A percentile compares a stretch with the other conserved stretches of the same genome.
Conservation (phyloP, 35 echinoderm and acorn worm genomes). For the Anneissia japonica region DNA sequence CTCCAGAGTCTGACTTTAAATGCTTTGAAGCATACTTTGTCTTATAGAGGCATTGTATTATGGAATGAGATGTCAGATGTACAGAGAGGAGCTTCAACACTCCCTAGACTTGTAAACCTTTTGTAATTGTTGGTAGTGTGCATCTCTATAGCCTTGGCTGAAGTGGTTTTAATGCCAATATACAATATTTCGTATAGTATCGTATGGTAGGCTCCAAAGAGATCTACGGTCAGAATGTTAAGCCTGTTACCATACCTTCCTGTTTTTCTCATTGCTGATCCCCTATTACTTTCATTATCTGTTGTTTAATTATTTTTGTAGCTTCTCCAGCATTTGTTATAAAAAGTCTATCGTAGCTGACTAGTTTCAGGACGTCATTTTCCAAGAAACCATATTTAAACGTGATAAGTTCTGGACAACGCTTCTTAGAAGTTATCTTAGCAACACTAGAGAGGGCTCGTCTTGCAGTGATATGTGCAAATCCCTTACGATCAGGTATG, state of each 20-base stretch:
- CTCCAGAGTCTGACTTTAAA: too few relatives aligned
- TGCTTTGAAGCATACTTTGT: too few relatives aligned
- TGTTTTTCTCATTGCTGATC: constrained; percentile 27
- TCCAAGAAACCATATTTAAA: constrained; percentile 82
- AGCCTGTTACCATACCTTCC: neutral
- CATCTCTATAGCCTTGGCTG: neutral
- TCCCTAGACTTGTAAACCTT: neutral
- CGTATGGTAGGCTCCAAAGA: neutral
- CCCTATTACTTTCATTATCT: constrained; percentile 74
- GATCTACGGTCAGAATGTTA: neutral
- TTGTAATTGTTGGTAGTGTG: neutral
- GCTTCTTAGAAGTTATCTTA: constrained; percentile 92
- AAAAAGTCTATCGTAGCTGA: constrained; percentile 69
- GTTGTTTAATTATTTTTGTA: constrained; percentile 84
- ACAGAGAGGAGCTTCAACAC: too few relatives aligned
- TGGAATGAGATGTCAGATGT: too few relatives aligned
- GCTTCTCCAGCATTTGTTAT: constrained; percentile 72
- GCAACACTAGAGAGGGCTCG: constrained; percentile 69
- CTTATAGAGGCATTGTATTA: too few relatives aligned
- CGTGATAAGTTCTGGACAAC: constrained; percentile 91
- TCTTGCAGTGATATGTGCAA: constrained; percentile 85
- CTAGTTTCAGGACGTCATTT: constrained; percentile 51
- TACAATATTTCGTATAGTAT: neutral
- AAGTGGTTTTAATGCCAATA: neutral
- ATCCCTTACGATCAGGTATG: constrained; percentile 50